phyloP scores from a whole-genome alignment of 2,888 invertebrate genomes.

The Melipona beecheii region DNA sequence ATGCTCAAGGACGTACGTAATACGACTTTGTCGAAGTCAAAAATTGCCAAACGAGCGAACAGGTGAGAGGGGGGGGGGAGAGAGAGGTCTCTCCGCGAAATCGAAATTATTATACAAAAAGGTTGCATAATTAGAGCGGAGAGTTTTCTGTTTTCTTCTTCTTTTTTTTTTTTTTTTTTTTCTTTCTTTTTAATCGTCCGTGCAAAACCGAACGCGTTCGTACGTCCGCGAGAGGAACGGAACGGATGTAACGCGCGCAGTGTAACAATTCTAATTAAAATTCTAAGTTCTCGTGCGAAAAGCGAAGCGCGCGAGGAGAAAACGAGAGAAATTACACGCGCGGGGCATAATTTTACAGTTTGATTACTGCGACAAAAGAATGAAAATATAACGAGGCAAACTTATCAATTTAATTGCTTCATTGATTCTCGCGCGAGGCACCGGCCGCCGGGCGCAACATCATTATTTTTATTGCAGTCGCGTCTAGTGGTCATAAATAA shows the following conservation, averaged over 20 bases:
- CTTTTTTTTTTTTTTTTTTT: no score
- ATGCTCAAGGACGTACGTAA: constrained; percentile 70
- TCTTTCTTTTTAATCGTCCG: neutral
- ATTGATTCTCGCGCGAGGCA: constrained; percentile 41
- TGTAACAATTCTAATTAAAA: constrained; percentile 38
- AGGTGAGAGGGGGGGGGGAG: neutral
- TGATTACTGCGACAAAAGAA: constrained; percentile 44
- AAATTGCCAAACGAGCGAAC: constrained; percentile 53
- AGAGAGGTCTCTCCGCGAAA: neutral
- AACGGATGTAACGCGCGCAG: neutral
- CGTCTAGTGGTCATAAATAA: constrained; percentile 57
- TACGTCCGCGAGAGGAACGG: no score
- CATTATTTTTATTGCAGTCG: constrained; percentile 54
- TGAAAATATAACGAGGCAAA: constrained; percentile 53
- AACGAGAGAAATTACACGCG: neutral
- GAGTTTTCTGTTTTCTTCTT: neutral
- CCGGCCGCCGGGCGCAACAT: constrained; percentile 32
- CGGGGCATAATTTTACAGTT: constrained; percentile 27
- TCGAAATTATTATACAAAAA: neutral
- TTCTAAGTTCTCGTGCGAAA: constrained; percentile 17
- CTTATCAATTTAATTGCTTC: constrained; percentile 61
- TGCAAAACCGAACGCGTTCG: neutral
- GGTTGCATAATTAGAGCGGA: neutral
- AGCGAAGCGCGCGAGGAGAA: neutral
- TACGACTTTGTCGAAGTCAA: constrained; percentile 59